Evolutionary conservation across 2,888 invertebrate species (phyloP), one percentile per base, ranked within the genome.

Genomic region (Iphiclides podalirius): DNA sequence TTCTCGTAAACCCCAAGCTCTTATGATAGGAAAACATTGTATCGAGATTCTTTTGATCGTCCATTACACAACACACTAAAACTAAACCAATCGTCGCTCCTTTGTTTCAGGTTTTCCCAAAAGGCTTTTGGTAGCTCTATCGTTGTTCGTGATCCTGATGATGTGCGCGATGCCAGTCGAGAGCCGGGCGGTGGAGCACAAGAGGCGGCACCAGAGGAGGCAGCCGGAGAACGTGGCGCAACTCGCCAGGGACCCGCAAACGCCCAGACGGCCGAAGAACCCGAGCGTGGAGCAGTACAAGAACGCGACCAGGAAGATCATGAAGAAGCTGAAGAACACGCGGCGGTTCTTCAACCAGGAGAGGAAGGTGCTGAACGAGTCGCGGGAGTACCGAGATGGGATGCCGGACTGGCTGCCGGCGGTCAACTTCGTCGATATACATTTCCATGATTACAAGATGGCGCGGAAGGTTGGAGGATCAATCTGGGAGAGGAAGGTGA

Each of bases 91-190:
- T n/a, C n/a, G n/a, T n/a, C n/a, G n/a, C n/a, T n/a, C 61, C 60
- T 51, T 86, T 83, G 71, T 82, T 83, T 0, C 85, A 88, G 88
- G 80, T 86, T 86, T 86, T 82, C 75, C 83, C 72, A 88, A 84
- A 81, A 87, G 79, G 86, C 86, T 87, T 72, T 79, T 87, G 77
- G 79, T 86, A 79, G 87, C 85, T 81, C 71, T 78, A 74, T 76
- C 82, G 58, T 59, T 88, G 72, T 66, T 85, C 65, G 69, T 82
- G 58, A 71, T 88, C 62, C 62, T 88, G 66, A 71, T 82, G 46
- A 87, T 85, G 86, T 79, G 81, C 65, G 69, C 85, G 55, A 78
- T 72, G 60, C 78, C 82, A 63, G 66, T 69, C 36, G 86, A 86
- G 57, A 80, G 79, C 48, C 70, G 78, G 31, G 58, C 78, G 44